Conservation (phyloP, 2,888 invertebrate species). For the Pilophorus perplexus region DNA sequence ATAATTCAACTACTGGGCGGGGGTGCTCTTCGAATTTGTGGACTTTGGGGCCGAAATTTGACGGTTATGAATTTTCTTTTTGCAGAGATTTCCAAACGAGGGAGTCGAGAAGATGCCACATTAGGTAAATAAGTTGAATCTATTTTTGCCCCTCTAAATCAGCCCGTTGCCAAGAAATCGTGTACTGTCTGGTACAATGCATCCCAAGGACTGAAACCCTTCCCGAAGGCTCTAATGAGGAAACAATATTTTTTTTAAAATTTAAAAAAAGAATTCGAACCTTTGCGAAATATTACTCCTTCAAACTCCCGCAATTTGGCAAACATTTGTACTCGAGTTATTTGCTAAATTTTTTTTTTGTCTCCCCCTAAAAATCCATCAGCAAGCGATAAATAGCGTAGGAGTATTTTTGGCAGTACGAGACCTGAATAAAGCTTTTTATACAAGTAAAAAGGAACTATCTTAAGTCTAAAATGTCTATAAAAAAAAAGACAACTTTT, state of each 20-base stretch:
- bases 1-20: too few species aligned
- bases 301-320: too few species aligned
- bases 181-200: conserved; percentile 4
- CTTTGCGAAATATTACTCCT: too few species aligned
- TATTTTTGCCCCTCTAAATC: conserved; percentile 15
- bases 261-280: too few species aligned
- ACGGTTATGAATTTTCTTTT: too few species aligned
- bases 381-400: background rate
- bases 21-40: too few species aligned
- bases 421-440: conserved; percentile 28
- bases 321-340: conserved; percentile 23
- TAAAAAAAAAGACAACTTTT: background rate
- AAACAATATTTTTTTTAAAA: too few species aligned
- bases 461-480: conserved; percentile 18
- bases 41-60: too few species aligned
- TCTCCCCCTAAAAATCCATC: background rate
- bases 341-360: conserved; percentile 3
- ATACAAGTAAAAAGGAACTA: conserved; percentile 24
- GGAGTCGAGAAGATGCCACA: conserved; percentile 25
- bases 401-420: conserved; percentile 35
- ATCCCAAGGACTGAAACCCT: background rate
- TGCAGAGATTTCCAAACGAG: too few species aligned
- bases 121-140: conserved; percentile 21
- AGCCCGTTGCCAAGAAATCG: conserved; percentile 30
- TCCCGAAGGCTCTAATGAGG: too few species aligned